Percentiles rank a stretch among this genome's conserved stretches.
Evolutionary conservation across 1,140 invertebrate species (phyloP).

Genomic region (Pygmarrhopalites habei): DNA sequence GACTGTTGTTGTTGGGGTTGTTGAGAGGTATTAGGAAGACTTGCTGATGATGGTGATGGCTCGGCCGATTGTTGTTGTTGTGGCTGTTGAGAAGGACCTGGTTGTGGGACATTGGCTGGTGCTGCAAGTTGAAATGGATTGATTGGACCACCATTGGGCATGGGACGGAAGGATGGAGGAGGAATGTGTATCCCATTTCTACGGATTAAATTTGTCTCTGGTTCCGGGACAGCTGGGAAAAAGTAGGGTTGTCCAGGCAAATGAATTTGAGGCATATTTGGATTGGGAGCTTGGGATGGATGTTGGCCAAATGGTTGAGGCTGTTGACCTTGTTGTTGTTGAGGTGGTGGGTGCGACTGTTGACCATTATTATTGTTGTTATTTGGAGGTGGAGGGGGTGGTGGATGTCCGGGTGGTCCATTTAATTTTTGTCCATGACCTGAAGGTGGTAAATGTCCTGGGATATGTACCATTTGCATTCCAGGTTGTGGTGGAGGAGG

Average conservation of each 20-base stretch:
- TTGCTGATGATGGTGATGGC: background rate
- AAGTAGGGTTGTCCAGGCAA: constrained; percentile 7
- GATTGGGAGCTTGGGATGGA: constrained; percentile 4
- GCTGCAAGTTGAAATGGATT: background rate
- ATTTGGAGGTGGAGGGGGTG: background rate
- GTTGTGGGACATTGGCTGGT: background rate
- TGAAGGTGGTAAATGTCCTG: constrained; percentile 3
- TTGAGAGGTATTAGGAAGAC: background rate
- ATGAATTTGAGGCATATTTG: constrained; percentile 14
- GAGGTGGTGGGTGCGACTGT: constrained; percentile 7
- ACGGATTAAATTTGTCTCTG: constrained; percentile 7
- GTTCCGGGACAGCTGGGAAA: constrained; percentile 1
- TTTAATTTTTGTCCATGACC: background rate
- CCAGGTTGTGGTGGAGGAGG: constrained; percentile 5
- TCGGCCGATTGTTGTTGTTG: background rate
- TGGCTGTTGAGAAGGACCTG: background rate
- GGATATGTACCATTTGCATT: too few species aligned
- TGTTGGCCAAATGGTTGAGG: background rate
- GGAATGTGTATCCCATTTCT: constrained; percentile 10
- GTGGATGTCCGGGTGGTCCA: constrained; percentile 4
- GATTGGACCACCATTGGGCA: background rate
- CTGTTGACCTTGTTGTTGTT: background rate
- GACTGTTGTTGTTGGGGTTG: background rate
- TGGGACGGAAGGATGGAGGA: constrained; percentile 1
- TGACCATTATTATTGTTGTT: background rate